Evolutionary conservation across 2,113 vertebrate genomes (phyloP).

Genomic region (Hiodon tergisus): DNA sequence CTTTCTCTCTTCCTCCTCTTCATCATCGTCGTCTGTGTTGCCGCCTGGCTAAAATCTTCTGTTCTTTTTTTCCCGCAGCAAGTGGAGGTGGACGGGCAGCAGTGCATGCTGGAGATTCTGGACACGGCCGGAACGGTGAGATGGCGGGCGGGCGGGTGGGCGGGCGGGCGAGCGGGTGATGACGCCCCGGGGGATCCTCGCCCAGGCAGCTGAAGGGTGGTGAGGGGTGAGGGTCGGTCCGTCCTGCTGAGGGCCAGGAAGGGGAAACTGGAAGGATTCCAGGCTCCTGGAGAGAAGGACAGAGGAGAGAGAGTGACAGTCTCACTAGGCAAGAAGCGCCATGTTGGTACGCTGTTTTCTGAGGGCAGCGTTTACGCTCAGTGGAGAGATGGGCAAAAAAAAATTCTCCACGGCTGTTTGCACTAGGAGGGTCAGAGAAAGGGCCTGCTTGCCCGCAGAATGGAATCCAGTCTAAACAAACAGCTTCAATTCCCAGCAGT

Average conservation of each 20-base stretch:
- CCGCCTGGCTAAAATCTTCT: background rate
- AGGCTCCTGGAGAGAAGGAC: no score
- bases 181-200: background rate
- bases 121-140: conserved; percentile 85
- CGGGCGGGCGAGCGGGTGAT: background rate
- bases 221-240: background rate
- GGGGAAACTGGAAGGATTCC: no score
- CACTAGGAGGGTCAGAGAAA: background rate
- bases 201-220: background rate
- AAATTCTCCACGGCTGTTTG: background rate
- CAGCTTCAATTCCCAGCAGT: background rate
- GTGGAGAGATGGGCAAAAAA: background rate
- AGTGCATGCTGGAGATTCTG: conserved; percentile 87
- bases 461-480: background rate
- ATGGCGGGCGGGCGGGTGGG: background rate
- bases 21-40: background rate
- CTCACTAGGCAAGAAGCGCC: no score
- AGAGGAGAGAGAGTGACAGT: no score
- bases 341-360: background rate
- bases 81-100: conserved; percentile 86
- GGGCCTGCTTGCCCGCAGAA: background rate
- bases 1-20: background rate
- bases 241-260: no score
- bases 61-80: conserved; percentile 59
- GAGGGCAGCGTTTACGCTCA: background rate